Evolutionary conservation across 2,113 vertebrate genomes (phyloP).

Genomic region (Clarias macrocephalus): DNA sequence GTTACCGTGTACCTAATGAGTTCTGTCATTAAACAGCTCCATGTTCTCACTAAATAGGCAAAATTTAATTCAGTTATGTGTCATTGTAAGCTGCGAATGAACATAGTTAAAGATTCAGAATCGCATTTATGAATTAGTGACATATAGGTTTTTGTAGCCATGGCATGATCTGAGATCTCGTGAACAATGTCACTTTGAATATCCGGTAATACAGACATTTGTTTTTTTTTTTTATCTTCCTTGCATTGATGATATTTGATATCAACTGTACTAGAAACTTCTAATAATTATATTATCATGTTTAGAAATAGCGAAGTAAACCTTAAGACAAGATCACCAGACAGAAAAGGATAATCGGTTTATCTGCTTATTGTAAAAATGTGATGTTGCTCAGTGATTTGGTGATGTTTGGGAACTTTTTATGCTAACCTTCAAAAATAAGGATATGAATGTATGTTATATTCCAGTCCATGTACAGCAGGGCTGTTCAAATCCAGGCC

Average conservation of each 20-base stretch:
- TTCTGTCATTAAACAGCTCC: background rate
- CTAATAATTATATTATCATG: background rate
- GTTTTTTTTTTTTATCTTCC: background rate
- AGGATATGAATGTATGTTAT: background rate
- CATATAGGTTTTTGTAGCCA: background rate
- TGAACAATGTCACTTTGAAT: background rate
- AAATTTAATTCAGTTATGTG: background rate
- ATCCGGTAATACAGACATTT: background rate
- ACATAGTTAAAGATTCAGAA: background rate
- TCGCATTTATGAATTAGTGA: background rate
- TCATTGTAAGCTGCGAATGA: background rate
- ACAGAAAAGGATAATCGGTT: background rate
- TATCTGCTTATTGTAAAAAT: background rate
- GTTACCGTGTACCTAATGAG: background rate
- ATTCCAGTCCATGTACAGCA: background rate
- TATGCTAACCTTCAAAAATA: background rate
- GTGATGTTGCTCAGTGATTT: background rate
- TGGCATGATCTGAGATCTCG: background rate
- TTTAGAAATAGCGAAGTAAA: background rate
- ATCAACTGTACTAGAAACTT: background rate
- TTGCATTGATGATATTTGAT: background rate
- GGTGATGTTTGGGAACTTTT: background rate
- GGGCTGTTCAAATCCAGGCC: too few relatives aligned
- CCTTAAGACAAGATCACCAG: background rate
- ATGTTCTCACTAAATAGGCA: background rate